Evolutionary conservation across 2,113 vertebrate species (phyloP).

Genomic region (Globicephala melas): DNA sequence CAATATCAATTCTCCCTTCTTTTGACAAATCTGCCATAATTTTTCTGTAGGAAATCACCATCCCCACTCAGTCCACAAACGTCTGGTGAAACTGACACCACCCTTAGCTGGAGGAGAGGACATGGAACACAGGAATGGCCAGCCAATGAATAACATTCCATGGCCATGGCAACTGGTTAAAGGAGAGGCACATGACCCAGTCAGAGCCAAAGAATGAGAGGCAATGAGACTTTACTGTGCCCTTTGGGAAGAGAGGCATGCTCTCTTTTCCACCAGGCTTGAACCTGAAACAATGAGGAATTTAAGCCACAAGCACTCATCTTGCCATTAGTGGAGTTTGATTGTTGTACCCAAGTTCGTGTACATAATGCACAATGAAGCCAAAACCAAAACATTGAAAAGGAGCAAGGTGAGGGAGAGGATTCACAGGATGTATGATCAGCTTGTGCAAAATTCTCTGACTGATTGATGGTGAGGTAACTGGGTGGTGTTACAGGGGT

Average conservation of each 20-base stretch:
- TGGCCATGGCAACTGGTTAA: background rate
- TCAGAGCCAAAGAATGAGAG: background rate
- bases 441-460: too few relatives aligned
- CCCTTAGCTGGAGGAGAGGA: background rate
- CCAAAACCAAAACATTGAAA: too few relatives aligned
- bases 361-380: too few relatives aligned
- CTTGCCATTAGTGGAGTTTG: background rate
- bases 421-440: too few relatives aligned
- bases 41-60: background rate
- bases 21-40: background rate
- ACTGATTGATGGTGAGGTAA: too few relatives aligned
- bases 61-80: background rate
- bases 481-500: too few relatives aligned
- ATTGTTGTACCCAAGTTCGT: background rate
- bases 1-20: background rate
- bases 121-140: background rate
- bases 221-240: background rate
- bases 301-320: background rate
- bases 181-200: background rate
- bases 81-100: background rate
- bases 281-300: background rate
- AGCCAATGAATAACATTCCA: background rate
- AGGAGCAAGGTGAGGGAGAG: too few relatives aligned
- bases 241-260: background rate
- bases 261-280: background rate